phyloP scores from a whole-genome alignment of 2,797 vertebrate genomes.

The Pachyuromys duprasi region DNA sequence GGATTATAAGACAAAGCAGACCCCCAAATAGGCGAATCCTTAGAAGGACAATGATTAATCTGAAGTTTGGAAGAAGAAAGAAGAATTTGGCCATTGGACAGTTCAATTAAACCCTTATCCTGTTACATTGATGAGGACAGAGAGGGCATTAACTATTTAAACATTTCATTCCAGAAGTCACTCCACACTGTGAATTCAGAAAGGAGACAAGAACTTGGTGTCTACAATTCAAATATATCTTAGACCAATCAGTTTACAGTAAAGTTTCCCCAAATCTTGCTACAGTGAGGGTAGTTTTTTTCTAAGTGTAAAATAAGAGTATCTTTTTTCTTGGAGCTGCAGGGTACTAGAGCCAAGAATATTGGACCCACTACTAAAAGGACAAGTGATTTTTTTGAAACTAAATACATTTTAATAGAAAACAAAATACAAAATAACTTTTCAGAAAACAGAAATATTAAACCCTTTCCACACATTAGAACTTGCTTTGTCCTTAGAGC shows the following conservation, averaged over 20 bases:
- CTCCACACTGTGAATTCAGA: neutral
- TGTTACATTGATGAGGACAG: neutral
- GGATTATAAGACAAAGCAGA: neutral
- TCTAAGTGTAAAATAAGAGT: conserved; percentile 17
- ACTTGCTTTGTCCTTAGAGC: conserved; percentile 81
- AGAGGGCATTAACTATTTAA: neutral
- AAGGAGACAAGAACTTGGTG: neutral
- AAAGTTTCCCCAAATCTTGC: neutral
- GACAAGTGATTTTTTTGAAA: conserved; percentile 76
- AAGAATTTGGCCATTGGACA: neutral
- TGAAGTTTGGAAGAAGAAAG: neutral
- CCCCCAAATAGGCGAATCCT: neutral
- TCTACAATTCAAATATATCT: conserved; percentile 5
- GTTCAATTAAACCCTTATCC: neutral
- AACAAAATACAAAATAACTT: conserved; percentile 91
- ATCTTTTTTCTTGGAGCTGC: neutral
- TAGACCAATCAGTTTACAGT: neutral
- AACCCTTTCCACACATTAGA: conserved; percentile 86
- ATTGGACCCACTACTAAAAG: neutral
- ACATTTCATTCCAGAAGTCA: conserved; percentile 17
- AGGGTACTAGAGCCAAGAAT: neutral
- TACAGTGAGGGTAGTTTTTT: neutral
- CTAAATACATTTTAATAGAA: conserved; percentile 92
- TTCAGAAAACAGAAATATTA: conserved; percentile 90
- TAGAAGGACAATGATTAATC: neutral